Percentiles rank a stretch among this genome's conserved stretches.
Conservation (phyloP, 23 tunicate species). For the Oikopleura dioica region DNA sequence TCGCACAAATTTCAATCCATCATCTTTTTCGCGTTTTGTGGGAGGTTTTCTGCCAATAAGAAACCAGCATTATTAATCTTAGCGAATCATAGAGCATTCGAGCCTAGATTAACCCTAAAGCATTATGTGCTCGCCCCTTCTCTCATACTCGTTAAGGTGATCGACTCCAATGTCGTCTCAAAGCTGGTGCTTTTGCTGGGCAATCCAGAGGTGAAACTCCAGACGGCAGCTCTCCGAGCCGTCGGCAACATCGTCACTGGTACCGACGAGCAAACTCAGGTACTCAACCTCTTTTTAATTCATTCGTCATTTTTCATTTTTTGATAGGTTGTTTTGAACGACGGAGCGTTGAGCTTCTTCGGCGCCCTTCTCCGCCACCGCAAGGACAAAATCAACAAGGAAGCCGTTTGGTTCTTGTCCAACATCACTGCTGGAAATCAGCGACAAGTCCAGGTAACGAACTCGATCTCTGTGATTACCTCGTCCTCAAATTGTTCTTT, state of each 20-base stretch:
- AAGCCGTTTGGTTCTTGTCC: constrained; percentile 94
- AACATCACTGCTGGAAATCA: constrained; percentile 99
- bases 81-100: too few relatives aligned
- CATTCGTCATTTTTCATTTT: background rate
- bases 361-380: constrained; percentile 80
- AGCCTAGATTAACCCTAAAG: too few relatives aligned
- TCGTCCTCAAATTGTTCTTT: background rate
- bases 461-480: background rate
- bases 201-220: constrained; percentile 71
- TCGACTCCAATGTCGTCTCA: constrained; percentile 72
- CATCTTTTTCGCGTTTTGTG: too few relatives aligned
- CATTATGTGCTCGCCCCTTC: too few relatives aligned
- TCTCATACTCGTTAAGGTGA: constrained; percentile 12
- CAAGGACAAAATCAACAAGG: constrained; percentile 95
- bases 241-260: constrained; percentile 94
- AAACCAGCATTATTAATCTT: too few relatives aligned
- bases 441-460: constrained; percentile 35
- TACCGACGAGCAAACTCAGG: constrained; percentile 94
- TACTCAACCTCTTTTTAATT: constrained; percentile 11
- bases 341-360: constrained; percentile 60
- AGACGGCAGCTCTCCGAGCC: constrained; percentile 96
- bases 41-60: too few relatives aligned
- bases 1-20: too few relatives aligned
- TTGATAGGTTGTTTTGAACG: constrained; percentile 13
- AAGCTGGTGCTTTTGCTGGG: constrained; percentile 53